Evolutionary conservation across 2,888 invertebrate species (phyloP), one percentile per base, ranked within the genome.

Genomic region (Drosophila greeni): DNA sequence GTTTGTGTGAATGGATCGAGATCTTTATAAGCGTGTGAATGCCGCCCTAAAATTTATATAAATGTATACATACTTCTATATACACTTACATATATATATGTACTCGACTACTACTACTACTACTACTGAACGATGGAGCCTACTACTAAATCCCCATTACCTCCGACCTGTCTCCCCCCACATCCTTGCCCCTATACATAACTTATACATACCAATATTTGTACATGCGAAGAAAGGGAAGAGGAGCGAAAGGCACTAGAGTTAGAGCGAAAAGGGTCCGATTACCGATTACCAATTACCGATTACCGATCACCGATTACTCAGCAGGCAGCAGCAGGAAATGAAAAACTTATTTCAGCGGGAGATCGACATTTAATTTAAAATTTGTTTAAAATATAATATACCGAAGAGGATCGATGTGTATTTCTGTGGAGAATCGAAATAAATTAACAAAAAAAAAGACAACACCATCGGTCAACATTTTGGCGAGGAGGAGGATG

Each of bases 371-470:
- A 65, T 66, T 66, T 68, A 72, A 77, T 68, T 67, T 64, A 70
- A 80, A 72, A 69, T 68, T 72, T 85, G 84, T 85, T 85, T 85
- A 75, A 81, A 66, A 52, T 52, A 72, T 66, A 39, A 55, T 42
- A 52, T 65, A 48, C 51, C 66, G 72, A 52, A 42, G 56, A 49
- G 56, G 62, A 56, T 56, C 43, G 42, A 57, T 57, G 66, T 79
- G 85, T 79, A 76, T 76, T 80, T 80, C 77, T 70, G 80, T 64
- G 76, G 70, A 54, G 79, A 79, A 85, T 77, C 78, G 82, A 79
- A 79, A 83, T 85, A 79, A 84, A 66, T 72, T 62, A 55, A 70
- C 67, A 54, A 54, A 72, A 71, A 68, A 45, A 43, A 11, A 49
- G 24, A 26, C n/a, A 26, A 29, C 29, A n/a, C 16, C 23, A 51